Evolutionary conservation across 2,797 vertebrate species (phyloP), one percentile per base, ranked within the genome.

Genomic region (Bovichtus variegatus): DNA sequence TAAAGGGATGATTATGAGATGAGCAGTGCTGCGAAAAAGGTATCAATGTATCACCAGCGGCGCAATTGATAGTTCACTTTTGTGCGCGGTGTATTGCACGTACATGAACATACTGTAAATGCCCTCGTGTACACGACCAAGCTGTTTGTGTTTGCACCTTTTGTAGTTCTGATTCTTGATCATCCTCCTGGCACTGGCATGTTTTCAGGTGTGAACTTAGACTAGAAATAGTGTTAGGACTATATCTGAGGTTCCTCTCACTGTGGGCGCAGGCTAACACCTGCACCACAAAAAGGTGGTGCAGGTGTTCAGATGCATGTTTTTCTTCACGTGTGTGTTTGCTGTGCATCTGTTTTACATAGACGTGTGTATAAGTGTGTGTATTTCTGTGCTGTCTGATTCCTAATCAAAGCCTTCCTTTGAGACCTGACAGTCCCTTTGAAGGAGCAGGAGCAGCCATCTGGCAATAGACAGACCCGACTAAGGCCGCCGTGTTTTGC

Each of bases 351-450:
- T 83, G 83, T n/a, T 83, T 70, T 75, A 64, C 66, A 61, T 68
- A n/a, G 53, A 23, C 50, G 64, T 59, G 21, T 57, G 57, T 44
- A 6, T 50, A 5, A 6, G 9, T 53, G 46, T 34, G 13, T 57
- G 54, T 36, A 15, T 64, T 6, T 60, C 46, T 43, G 64, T 60
- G 15, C 60, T 47, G 68, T 74, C 65, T 72, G 81, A 83, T 77
- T 71, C 69, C 46, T 80, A 87, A 90, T 93, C 89, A 92, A 88
- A 92, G 83, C 78, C 58, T 76, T 86, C 82, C 81, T 90, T 82
- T 90, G 90, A 92, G 81, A 80, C 29, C 46, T 70, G 83, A 62
- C 62, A 13, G 80, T 19, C 76, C 80, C 87, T 93, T 93, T 92
- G 89, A 93, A 92, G 89, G 85, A 49, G 78, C 43, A 1, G 36